phyloP scores from a whole-genome alignment of 1,140 invertebrate genomes.

The Temnothorax longispinosus region DNA sequence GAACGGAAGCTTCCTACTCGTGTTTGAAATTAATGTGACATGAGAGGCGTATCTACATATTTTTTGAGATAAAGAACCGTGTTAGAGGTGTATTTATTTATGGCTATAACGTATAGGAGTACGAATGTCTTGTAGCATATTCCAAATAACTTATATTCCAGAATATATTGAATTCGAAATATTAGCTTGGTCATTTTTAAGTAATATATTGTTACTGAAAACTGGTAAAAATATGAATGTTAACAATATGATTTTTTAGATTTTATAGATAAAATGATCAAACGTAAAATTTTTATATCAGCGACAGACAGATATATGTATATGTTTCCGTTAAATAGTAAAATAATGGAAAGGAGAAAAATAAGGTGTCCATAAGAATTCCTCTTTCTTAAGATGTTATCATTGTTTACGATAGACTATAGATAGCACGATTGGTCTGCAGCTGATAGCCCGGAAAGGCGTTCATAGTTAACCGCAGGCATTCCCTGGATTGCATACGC shows the following conservation, averaged over 20 bases:
- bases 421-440: conserved; percentile 50
- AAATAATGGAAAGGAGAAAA: neutral
- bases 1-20: conserved; percentile 22
- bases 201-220: neutral
- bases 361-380: conserved; percentile 1
- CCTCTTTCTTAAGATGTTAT: conserved; percentile 57
- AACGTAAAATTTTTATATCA: neutral
- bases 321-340: neutral
- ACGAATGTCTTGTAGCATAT: conserved; percentile 7
- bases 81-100: conserved; percentile 1
- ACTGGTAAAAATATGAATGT: neutral
- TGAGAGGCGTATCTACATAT: neutral
- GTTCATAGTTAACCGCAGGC: conserved; percentile 31
- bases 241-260: neutral
- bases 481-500: neutral
- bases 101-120: neutral
- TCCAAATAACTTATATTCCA: neutral
- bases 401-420: conserved; percentile 34
- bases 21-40: neutral
- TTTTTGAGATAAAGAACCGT: conserved; percentile 20
- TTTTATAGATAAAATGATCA: neutral
- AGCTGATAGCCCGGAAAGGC: neutral
- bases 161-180: neutral
- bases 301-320: neutral
- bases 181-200: neutral